These are phyloP conservation scores for Muricea muricata DNA, from an alignment of 92 coral and sea anemone genomes.

Conservation along the genomic window DNA sequence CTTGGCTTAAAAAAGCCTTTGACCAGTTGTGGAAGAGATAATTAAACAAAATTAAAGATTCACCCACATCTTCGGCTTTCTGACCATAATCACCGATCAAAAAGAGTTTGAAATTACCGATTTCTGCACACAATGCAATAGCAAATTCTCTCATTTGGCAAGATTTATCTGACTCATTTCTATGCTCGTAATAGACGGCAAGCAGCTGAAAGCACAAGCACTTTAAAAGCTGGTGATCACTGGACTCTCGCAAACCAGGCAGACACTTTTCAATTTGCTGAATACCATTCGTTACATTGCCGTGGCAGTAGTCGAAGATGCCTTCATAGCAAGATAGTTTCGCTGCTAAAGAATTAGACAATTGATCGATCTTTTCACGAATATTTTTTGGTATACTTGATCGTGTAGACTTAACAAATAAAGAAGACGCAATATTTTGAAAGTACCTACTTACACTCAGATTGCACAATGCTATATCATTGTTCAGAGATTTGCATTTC, in stretches of 20 bases:
- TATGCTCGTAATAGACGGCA: neutral
- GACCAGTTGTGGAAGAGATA: neutral
- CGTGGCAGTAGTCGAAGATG: neutral
- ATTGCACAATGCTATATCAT: neutral
- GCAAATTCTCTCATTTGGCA: neutral
- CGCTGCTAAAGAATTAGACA: neutral
- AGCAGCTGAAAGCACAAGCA: neutral
- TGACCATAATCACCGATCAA: neutral
- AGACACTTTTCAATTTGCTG: neutral
- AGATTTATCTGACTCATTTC: neutral
- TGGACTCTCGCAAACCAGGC: neutral
- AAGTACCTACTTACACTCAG: constrained; percentile 26
- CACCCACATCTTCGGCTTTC: neutral
- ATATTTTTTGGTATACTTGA: neutral
- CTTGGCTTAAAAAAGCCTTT: neutral
- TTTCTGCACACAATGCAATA: neutral
- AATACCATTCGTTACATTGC: neutral
- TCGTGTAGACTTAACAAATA: neutral
- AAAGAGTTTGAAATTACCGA: neutral
- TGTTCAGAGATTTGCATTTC: neutral
- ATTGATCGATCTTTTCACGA: neutral
- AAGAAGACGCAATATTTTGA: neutral
- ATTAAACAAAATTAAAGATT: neutral
- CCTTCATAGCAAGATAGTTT: constrained; percentile 42
- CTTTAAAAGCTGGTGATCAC: neutral